phyloP scores from a whole-genome alignment of 2,797 vertebrate species.

The Setipinna tenuifilis region DNA sequence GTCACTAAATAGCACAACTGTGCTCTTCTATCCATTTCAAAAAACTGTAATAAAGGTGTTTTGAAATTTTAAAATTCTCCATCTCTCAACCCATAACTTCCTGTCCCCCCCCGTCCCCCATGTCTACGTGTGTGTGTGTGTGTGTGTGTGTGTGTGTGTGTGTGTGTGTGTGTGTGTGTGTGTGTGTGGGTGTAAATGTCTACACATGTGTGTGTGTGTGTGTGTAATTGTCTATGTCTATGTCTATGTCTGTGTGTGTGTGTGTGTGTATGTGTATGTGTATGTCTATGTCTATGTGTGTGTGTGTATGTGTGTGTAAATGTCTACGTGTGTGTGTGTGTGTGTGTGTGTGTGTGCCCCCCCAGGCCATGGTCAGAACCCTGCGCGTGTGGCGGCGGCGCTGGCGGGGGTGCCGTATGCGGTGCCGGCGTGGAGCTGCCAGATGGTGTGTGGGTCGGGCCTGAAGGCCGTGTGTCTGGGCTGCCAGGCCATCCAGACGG shows the following conservation, averaged over 20 bases:
- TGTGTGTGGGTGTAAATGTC: too few relatives aligned
- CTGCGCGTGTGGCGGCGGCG: conserved; percentile 87
- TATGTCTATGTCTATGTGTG: too few relatives aligned
- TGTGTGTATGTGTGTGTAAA: background rate
- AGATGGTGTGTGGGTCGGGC: conserved; percentile 97
- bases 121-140: too few relatives aligned
- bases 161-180: too few relatives aligned
- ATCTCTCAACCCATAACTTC: too few relatives aligned
- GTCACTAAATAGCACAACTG: too few relatives aligned
- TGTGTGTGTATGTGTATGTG: background rate
- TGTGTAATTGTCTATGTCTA: background rate
- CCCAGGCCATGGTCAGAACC: conserved; percentile 93
- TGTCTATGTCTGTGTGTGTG: background rate
- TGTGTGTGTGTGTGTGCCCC: background rate
- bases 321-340: too few relatives aligned
- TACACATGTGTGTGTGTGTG: background rate
- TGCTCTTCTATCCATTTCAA: too few relatives aligned
- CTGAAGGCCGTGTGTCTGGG: conserved; percentile 91
- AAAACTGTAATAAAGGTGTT: too few relatives aligned
- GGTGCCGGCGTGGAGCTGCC: conserved; percentile 94
- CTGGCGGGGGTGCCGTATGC: conserved; percentile 86
- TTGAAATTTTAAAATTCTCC: too few relatives aligned
- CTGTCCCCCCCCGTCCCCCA: too few relatives aligned
- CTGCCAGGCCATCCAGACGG: conserved; percentile 84
- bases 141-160: too few relatives aligned